These are phyloP conservation scores for Drosophila dives DNA, from an alignment of 2,888 invertebrate genomes.

Conservation along the genomic window DNA sequence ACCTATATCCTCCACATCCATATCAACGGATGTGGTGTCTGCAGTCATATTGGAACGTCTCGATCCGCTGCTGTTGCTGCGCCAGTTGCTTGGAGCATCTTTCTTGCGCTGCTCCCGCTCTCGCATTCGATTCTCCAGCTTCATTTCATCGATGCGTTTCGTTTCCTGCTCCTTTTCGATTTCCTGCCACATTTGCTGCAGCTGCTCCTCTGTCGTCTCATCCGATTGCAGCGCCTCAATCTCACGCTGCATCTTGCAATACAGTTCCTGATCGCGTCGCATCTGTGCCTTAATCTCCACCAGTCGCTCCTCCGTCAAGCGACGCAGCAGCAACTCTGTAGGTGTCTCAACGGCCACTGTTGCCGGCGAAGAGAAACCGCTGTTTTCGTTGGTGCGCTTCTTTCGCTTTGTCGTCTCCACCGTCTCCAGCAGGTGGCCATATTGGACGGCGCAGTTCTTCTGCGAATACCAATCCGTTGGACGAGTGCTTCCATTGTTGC, in stretches of 20 bases:
- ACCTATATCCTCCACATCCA: slow-evolving; percentile 81
- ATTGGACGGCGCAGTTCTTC: slow-evolving; percentile 95
- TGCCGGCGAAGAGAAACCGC: slow-evolving; percentile 65
- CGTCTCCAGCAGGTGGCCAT: slow-evolving; percentile 95
- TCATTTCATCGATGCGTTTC: slow-evolving; percentile 88
- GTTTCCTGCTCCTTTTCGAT: slow-evolving; percentile 91
- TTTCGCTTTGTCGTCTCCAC: slow-evolving; percentile 89
- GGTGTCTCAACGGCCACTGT: slow-evolving; percentile 86
- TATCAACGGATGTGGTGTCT: slow-evolving; percentile 79
- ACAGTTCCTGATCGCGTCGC: slow-evolving; percentile 90
- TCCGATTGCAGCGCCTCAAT: slow-evolving; percentile 86
- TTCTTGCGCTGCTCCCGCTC: slow-evolving; percentile 88
- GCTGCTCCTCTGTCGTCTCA: slow-evolving; percentile 88
- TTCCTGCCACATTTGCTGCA: slow-evolving; percentile 90
- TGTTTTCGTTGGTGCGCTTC: slow-evolving; percentile 65
- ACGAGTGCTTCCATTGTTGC: slow-evolving; percentile 84
- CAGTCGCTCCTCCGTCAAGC: slow-evolving; percentile 91
- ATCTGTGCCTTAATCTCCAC: slow-evolving; percentile 90
- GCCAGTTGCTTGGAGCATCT: slow-evolving; percentile 87
- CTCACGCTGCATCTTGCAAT: slow-evolving; percentile 89
- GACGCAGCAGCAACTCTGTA: slow-evolving; percentile 91
- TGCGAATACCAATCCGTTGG: slow-evolving; percentile 95
- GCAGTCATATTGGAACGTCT: slow-evolving; percentile 50
- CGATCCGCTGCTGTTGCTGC: slow-evolving; percentile 59
- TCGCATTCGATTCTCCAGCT: slow-evolving; percentile 79